These are phyloP conservation scores for Microctonus hyperodae DNA, from an alignment of 2,888 invertebrate species.

Conservation along the genomic window DNA sequence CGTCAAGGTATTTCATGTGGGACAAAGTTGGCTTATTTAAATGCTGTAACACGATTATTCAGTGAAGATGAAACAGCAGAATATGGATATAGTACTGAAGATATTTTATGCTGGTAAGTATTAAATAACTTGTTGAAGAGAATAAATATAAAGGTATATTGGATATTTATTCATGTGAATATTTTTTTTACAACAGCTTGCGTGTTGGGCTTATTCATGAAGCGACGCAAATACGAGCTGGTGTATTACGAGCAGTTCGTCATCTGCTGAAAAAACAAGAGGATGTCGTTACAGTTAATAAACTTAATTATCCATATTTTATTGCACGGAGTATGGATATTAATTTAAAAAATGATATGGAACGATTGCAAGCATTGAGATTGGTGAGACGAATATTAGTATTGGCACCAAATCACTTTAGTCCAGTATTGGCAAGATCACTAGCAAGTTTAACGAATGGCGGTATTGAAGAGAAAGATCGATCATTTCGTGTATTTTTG, in stretches of 20 bases:
- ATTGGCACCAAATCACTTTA: conserved; percentile 73
- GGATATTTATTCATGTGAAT: background rate
- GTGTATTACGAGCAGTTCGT: conserved; percentile 84
- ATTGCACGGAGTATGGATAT: conserved; percentile 90
- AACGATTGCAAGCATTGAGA: conserved; percentile 89
- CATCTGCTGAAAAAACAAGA: conserved; percentile 81
- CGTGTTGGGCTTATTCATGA: conserved; percentile 85
- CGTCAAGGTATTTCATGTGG: conserved; percentile 74
- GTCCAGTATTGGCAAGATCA: conserved; percentile 79
- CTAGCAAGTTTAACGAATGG: conserved; percentile 84
- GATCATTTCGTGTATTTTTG: conserved; percentile 83
- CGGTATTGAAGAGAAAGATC: conserved; percentile 80
- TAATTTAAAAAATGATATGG: conserved; percentile 88
- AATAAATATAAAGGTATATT: conserved; percentile 2
- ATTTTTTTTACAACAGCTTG: conserved; percentile 72
- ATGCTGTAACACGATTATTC: conserved; percentile 84
- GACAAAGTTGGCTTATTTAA: conserved; percentile 84
- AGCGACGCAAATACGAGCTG: conserved; percentile 88
- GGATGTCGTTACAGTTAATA: conserved; percentile 81
- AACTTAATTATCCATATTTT: conserved; percentile 83
- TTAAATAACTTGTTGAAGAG: background rate
- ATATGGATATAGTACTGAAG: conserved; percentile 79
- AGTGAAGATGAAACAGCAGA: conserved; percentile 68
- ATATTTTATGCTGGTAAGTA: conserved; percentile 83
- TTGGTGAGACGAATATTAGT: conserved; percentile 77